Conservation (phyloP, 2,888 invertebrate species). For the Rhingia rostrata region DNA sequence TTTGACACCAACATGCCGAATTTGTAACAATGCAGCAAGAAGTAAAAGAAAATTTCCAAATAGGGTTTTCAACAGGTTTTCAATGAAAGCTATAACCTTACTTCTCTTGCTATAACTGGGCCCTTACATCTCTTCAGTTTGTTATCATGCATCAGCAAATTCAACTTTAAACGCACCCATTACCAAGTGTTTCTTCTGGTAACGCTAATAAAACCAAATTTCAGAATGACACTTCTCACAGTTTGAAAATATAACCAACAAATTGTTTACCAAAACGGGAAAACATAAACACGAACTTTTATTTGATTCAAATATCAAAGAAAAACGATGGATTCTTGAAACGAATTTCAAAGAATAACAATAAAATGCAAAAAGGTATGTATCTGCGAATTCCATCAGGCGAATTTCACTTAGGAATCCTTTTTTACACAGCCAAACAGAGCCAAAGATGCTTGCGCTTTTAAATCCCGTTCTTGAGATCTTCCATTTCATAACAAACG, state of each 20-base stretch:
- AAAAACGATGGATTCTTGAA: conserved; percentile 41
- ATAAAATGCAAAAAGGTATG: conserved; percentile 58
- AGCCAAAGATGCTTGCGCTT: conserved; percentile 62
- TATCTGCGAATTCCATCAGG: not conserved
- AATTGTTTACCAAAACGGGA: conserved; percentile 35
- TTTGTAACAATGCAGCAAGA: too few species aligned
- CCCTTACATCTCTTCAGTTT: too few species aligned
- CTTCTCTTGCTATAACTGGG: too few species aligned
- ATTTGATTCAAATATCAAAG: conserved; percentile 42
- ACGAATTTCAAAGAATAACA: conserved; percentile 3
- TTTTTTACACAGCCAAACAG: not conserved
- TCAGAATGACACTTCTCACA: conserved; percentile 39
- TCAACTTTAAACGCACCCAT: not conserved
- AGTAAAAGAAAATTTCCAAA: too few species aligned
- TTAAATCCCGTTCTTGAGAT: conserved; percentile 64
- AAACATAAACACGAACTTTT: conserved; percentile 53
- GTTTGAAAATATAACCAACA: conserved; percentile 62
- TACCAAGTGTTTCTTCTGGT: not conserved
- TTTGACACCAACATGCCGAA: too few species aligned
- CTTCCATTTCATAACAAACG: conserved; percentile 42
- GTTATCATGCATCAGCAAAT: too few species aligned
- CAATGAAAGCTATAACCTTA: too few species aligned
- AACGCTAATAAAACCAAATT: conserved; percentile 26
- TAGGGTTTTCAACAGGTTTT: too few species aligned
- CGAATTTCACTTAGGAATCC: not conserved